phyloP scores from a whole-genome alignment of 2,113 vertebrate species.

The Bambusicola thoracicus region DNA sequence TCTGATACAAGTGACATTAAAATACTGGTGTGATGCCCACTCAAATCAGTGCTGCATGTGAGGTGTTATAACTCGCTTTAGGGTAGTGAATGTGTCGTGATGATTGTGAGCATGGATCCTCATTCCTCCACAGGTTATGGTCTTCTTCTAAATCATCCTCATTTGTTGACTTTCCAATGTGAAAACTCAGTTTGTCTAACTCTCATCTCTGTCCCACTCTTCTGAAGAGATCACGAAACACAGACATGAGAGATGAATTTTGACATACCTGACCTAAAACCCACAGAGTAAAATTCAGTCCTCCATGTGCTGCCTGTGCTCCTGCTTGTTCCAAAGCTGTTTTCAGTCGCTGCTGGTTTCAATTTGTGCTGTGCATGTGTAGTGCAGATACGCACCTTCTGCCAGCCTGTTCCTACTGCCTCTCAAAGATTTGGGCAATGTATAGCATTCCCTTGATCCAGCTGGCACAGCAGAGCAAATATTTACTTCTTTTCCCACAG shows the following conservation, averaged over 20 bases:
- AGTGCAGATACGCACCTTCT: neutral
- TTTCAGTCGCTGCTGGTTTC: neutral
- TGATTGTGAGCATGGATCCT: neutral
- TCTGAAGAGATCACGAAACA: neutral
- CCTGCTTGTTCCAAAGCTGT: neutral
- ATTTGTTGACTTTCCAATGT: neutral
- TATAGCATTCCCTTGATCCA: constrained; percentile 16
- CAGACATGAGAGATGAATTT: neutral
- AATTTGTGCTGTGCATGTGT: neutral
- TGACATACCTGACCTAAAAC: neutral
- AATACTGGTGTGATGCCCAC: neutral
- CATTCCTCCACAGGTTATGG: neutral
- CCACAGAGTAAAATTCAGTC: neutral
- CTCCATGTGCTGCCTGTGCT: neutral
- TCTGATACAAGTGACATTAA: neutral
- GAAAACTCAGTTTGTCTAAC: neutral
- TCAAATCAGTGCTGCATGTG: neutral
- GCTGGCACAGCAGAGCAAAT: constrained; percentile 50
- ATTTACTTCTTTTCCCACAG: constrained; percentile 52
- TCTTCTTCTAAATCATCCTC: neutral
- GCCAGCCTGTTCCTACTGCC: constrained; percentile 3
- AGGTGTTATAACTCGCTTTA: neutral
- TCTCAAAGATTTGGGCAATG: neutral
- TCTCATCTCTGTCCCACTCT: neutral
- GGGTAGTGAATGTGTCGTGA: neutral